Conservation (phyloP, 1,140 invertebrate species). For the Drosophila setifemur region DNA sequence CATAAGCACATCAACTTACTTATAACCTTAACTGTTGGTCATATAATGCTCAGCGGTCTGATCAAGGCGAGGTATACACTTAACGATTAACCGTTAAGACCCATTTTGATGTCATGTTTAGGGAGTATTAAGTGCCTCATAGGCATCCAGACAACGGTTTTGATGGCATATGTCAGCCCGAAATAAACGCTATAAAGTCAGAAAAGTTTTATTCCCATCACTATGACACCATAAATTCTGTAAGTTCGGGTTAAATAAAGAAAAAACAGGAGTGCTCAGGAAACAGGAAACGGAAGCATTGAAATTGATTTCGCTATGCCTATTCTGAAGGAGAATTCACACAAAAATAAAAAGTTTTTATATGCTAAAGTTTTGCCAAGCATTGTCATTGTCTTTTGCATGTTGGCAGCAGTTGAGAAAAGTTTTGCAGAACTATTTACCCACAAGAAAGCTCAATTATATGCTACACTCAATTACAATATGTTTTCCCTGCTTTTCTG, state of each 20-base stretch:
- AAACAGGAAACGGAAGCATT: constrained; percentile 54
- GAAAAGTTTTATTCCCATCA: constrained; percentile 34
- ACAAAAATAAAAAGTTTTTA: constrained; percentile 54
- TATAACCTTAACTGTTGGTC: background rate
- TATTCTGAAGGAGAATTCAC: constrained; percentile 60
- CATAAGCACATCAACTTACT: background rate
- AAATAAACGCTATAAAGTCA: constrained; percentile 31
- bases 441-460: constrained; percentile 60
- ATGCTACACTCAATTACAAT: constrained; percentile 68
- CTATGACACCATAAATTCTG: constrained; percentile 60
- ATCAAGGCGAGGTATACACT: constrained; percentile 14
- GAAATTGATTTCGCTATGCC: constrained; percentile 79
- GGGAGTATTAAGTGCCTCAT: constrained; percentile 1
- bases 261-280: constrained; percentile 10
- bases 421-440: constrained; percentile 57
- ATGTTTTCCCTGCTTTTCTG: constrained; percentile 7
- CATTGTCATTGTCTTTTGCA: constrained; percentile 58
- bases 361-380: constrained; percentile 41
- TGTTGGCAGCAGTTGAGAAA: constrained; percentile 69
- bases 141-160: constrained; percentile 12
- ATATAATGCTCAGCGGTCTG: constrained; percentile 11
- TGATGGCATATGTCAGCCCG: constrained; percentile 17
- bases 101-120: constrained; percentile 18
- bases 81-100: constrained; percentile 14
- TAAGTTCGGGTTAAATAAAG: constrained; percentile 7